Conservation (phyloP, 1,140 invertebrate genomes). For the Heliconius eleuchia region DNA sequence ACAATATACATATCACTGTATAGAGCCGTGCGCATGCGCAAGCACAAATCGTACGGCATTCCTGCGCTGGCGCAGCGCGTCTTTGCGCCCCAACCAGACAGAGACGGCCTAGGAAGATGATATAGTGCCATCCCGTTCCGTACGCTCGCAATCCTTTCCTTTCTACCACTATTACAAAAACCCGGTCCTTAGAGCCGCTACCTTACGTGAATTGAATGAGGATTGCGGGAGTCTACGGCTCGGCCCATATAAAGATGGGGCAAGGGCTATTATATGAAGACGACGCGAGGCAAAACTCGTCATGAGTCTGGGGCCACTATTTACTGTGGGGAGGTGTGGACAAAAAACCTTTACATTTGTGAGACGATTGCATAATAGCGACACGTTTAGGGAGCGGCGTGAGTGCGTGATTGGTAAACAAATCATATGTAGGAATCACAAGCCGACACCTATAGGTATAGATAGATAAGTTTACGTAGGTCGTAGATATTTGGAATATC, state of each 20-base stretch:
- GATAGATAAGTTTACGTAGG: too few species aligned
- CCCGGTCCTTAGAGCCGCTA: constrained; percentile 79
- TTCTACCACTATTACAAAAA: constrained; percentile 80
- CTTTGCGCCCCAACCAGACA: constrained; percentile 44
- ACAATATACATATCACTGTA: constrained; percentile 55
- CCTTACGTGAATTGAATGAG: constrained; percentile 79
- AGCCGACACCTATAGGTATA: neutral
- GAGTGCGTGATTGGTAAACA: constrained; percentile 59
- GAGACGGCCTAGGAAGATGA: constrained; percentile 58
- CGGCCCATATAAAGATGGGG: constrained; percentile 78
- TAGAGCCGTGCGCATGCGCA: constrained; percentile 61
- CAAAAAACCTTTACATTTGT: constrained; percentile 62
- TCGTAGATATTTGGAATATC: neutral
- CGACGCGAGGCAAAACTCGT: constrained; percentile 56
- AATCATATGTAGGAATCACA: constrained; percentile 41
- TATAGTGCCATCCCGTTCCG: constrained; percentile 59
- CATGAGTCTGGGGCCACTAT: constrained; percentile 60
- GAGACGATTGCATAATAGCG: constrained; percentile 72
- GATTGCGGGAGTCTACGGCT: constrained; percentile 75
- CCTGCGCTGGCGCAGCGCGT: constrained; percentile 60
- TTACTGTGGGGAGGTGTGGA: constrained; percentile 66
- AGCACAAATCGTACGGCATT: constrained; percentile 80
- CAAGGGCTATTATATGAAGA: constrained; percentile 70
- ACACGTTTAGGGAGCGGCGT: constrained; percentile 60
- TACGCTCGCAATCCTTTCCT: constrained; percentile 76